Evolutionary conservation across 2,113 vertebrate species (phyloP).

Genomic region (Lethenteron camtschaticum): DNA sequence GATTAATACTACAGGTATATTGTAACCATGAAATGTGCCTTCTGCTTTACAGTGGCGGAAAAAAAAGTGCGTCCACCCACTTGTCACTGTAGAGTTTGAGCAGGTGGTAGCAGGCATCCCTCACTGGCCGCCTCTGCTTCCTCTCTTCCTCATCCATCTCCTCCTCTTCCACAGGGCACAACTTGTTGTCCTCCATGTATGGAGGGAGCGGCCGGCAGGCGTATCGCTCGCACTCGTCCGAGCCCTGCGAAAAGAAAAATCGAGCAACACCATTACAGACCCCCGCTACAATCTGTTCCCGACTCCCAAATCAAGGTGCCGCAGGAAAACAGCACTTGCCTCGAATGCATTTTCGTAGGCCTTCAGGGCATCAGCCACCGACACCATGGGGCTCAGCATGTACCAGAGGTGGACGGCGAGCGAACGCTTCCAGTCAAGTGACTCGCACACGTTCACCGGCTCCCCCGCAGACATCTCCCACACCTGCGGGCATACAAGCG

Average conservation of each 20-base stretch:
- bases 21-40: too few species aligned
- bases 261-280: neutral
- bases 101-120: slow-evolving; percentile 74
- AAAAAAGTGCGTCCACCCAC: slow-evolving; percentile 19
- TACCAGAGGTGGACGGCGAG: slow-evolving; percentile 78
- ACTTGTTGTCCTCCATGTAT: slow-evolving; percentile 35
- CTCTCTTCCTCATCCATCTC: slow-evolving; percentile 19
- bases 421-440: slow-evolving; percentile 77
- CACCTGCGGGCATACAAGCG: slow-evolving; percentile 29
- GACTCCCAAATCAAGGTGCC: too few species aligned
- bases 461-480: slow-evolving; percentile 49
- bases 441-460: slow-evolving; percentile 43
- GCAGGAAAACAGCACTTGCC: slow-evolving; percentile 20
- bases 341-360: slow-evolving; percentile 61
- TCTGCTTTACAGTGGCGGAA: too few species aligned
- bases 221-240: slow-evolving; percentile 31
- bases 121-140: slow-evolving; percentile 22
- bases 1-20: too few species aligned
- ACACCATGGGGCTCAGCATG: slow-evolving; percentile 66
- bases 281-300: too few species aligned
- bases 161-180: slow-evolving; percentile 16
- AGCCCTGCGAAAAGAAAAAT: slow-evolving; percentile 23
- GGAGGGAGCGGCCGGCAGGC: slow-evolving; percentile 58
- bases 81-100: slow-evolving; percentile 84
- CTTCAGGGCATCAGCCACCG: slow-evolving; percentile 47